Base-by-base conservation (phyloP, 2,888 invertebrate genomes). In the Lithosia quadra region DNA sequence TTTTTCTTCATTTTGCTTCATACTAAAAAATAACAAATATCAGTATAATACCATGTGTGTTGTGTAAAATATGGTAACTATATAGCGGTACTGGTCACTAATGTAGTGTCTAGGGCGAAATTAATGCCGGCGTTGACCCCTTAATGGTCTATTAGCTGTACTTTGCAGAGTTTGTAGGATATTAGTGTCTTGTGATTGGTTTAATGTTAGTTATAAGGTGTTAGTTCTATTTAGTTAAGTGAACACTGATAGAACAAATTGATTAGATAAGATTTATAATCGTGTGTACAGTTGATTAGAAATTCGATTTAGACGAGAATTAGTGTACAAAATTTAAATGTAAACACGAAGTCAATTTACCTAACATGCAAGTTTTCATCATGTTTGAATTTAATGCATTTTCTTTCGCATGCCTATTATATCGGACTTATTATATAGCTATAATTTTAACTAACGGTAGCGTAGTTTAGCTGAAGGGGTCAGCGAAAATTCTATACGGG, bases 101-200 rank as follows among this genome's bases (percentile, higher is more conserved):
- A 64, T 64, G 39, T 66, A 55, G 53, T 36, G 66, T 73, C 55
- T 28, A 63, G 65, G 67, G 67, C 43, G 33, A 72, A 75, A 75
- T 72, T 81, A 75, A 69, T 59, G 66, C 68, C 69, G 39, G n/a
- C 68, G 63, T 70, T 75, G 81, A 74, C 79, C 75, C 64, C 67
- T 67, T 76, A 81, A 72, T 74, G 60, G 72, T 10, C 49, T 70
- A 74, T 79, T 72, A 78, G 56, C 62, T 63, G 67, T 74, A 73
- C 63, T 71, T 69, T 53, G 75, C 70, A 64, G 67, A 63, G 63
- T 71, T 75, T 67, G 72, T 71, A 22, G 11, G 70, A 57, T 70
- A 60, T 71, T 63, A 67, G 60, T 67, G 70, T 60, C 63, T 61
- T 53, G 67, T 64, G 49, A 66, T 69, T 49, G 34, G 57, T 49